Percentiles rank a stretch among this genome's conserved stretches.
Conservation (phyloP, 1,140 invertebrate genomes). For the Varroa destructor region DNA sequence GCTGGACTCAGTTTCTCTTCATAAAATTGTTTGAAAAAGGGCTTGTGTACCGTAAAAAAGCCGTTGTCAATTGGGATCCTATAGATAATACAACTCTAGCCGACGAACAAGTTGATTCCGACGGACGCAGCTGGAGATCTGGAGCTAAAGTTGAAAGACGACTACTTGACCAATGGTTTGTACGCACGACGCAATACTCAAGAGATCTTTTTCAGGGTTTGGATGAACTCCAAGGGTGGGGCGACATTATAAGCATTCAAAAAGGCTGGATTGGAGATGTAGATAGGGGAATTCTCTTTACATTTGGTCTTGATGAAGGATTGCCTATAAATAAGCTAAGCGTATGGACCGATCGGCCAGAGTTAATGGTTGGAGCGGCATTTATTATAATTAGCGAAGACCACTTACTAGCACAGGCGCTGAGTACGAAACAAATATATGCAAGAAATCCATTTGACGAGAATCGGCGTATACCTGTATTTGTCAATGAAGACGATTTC, state of each 20-base stretch:
- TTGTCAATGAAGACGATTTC: conserved; percentile 51
- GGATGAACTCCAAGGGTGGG: conserved; percentile 42
- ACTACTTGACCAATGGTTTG: conserved; percentile 83
- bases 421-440: conserved; percentile 38
- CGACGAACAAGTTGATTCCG: conserved; percentile 88
- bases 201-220: conserved; percentile 46
- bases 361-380: conserved; percentile 53
- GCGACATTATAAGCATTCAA: conserved; percentile 76
- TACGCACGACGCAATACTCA: conserved; percentile 76
- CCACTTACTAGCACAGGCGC: conserved; percentile 34
- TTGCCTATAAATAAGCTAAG: conserved; percentile 42
- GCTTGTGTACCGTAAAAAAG: conserved; percentile 71
- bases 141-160: conserved; percentile 85
- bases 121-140: conserved; percentile 87
- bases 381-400: conserved; percentile 43
- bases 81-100: conserved; percentile 92
- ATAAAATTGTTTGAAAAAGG: conserved; percentile 70
- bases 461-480: conserved; percentile 51
- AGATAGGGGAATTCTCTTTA: conserved; percentile 62
- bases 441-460: conserved; percentile 62
- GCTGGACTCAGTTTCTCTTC: conserved; percentile 92
- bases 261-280: conserved; percentile 90
- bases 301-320: conserved; percentile 40
- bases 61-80: conserved; percentile 96
- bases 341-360: conserved; percentile 64